These are phyloP conservation scores for Caenorhabditis parvicauda DNA, from an alignment of 2,888 invertebrate genomes.

Conservation along the genomic window DNA sequence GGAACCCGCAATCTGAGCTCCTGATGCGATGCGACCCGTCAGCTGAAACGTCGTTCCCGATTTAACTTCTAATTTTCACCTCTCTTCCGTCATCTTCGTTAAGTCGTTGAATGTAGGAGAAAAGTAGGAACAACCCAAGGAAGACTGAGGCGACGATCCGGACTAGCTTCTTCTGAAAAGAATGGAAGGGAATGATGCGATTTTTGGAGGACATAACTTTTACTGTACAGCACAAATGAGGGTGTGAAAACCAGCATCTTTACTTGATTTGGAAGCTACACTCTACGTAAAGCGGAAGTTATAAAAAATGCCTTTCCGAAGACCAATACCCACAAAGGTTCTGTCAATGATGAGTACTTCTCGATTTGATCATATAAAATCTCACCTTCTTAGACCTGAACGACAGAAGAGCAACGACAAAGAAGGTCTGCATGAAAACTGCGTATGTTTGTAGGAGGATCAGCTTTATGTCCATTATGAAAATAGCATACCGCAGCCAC, in stretches of 20 bases:
- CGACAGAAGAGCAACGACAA: conserved; percentile 50
- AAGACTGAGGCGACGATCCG: conserved; percentile 35
- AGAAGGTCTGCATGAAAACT: conserved; percentile 53
- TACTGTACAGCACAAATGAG: no score
- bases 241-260: no score
- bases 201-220: no score
- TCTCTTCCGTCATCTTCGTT: conserved; percentile 52
- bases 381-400: conserved; percentile 53
- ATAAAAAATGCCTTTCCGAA: neutral
- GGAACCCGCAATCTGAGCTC: conserved; percentile 60
- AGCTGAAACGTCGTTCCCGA: conserved; percentile 21
- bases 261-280: no score
- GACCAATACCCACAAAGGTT: neutral
- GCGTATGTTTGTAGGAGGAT: conserved; percentile 54
- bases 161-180: conserved; percentile 42
- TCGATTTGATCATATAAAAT: neutral
- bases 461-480: conserved; percentile 55
- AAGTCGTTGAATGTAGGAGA: conserved; percentile 42
- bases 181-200: no score
- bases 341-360: neutral
- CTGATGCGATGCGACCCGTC: conserved; percentile 49
- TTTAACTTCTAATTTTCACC: no score
- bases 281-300: neutral
- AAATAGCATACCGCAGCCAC: conserved; percentile 59
- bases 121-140: conserved; percentile 36